Evolutionary conservation across 2,797 vertebrate species (phyloP), one percentile per base, ranked within the genome.

Genomic region (Galagoides demidoff): DNA sequence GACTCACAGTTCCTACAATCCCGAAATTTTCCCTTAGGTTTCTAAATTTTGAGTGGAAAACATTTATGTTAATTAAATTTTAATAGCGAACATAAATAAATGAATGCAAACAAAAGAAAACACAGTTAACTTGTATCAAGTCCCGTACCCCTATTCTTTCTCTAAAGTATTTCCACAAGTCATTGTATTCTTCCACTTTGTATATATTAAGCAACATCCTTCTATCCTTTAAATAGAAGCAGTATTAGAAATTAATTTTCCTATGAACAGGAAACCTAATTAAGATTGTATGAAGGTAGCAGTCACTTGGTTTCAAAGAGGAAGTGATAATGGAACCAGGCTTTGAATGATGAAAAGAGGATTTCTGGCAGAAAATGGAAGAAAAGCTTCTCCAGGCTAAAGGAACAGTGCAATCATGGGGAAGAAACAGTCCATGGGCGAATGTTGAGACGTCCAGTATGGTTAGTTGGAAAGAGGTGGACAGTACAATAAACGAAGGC

Each of bases 291-390:
- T 96, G 45, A 64, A 97, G 78, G 66, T 66, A 93, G 66, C 90
- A 92, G 68, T 68, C 63, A 89, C 25, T 85, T 74, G 93, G 63
- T 45, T 93, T 93, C 57, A 88, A 93, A 96, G 92, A 95, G 90
- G 90, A 96, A 97, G 95, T 96, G 82, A 96, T 93, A 96, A 92
- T 49, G 66, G 82, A 97, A 93, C 88, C 59, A 74, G 88, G 85
- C 74, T 96, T 95, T 95, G 59, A 92, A 87, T 37, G 59, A 93
- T 85, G 88, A 96, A 97, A 96, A 96, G 93, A 94, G 95, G 85
- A 96, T 93, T 95, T 97, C 85, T 95, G 85, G 88, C 92, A 96
- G 95, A 97, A 97, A 95, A 97, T 52, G 81, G 68, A 96, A 20
- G 79, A 77, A 95, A 96, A 89, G 68, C 81, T 92, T 87, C 29